phyloP scores from a whole-genome alignment of 2,113 vertebrate genomes.

The Tachuris rubrigastra region DNA sequence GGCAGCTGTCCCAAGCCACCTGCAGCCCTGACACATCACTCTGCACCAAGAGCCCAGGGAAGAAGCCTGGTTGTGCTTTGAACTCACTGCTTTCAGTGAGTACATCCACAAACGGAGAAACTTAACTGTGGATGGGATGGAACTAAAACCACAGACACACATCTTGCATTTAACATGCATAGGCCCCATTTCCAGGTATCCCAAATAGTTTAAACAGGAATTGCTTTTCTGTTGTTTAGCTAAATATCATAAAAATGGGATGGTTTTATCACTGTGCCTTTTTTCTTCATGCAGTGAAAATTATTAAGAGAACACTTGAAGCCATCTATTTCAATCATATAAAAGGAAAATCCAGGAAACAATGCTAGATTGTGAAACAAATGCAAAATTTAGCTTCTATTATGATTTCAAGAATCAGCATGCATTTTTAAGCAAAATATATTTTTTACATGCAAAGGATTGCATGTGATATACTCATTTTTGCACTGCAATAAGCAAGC shows the following conservation, averaged over 20 bases:
- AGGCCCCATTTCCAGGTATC: background rate
- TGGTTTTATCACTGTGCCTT: background rate
- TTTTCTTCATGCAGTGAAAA: background rate
- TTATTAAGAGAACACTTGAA: background rate
- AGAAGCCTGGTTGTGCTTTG: background rate
- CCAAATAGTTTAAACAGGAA: background rate
- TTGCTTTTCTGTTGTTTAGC: background rate
- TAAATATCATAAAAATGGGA: background rate
- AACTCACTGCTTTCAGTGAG: background rate
- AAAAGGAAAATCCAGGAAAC: background rate
- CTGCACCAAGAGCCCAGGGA: background rate
- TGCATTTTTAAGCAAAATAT: background rate
- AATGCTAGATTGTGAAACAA: background rate
- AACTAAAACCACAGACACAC: background rate
- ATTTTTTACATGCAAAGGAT: background rate
- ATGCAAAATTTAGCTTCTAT: background rate
- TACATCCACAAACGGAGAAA: background rate
- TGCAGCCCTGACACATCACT: background rate
- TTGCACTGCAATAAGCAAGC: background rate
- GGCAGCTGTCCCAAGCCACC: background rate
- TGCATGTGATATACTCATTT: background rate
- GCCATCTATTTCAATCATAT: background rate
- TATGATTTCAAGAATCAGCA: background rate
- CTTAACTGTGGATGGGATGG: background rate
- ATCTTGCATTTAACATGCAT: background rate